phyloP scores from a whole-genome alignment of 1,140 invertebrate genomes.

The Brachystomella parvula region DNA sequence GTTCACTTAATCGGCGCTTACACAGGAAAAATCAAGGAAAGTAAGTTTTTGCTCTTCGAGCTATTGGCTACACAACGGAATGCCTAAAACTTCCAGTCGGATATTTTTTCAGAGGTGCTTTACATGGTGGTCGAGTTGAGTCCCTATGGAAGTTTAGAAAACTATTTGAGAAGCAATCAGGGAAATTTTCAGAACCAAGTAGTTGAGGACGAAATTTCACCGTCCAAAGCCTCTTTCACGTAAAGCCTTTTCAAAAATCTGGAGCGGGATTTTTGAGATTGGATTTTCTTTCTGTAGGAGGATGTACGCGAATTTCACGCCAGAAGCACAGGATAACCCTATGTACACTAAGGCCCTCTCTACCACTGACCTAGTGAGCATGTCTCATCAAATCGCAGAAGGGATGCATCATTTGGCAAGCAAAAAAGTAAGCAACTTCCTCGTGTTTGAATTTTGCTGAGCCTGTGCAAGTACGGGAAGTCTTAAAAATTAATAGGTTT shows the following conservation, averaged over 20 bases:
- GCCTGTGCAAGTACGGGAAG: no score
- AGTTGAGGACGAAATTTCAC: constrained; percentile 1
- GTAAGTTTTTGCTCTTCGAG: no score
- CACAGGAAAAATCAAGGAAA: constrained; percentile 15
- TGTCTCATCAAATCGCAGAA: constrained; percentile 77
- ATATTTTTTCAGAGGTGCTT: not conserved
- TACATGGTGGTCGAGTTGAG: constrained; percentile 16
- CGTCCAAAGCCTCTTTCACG: not conserved
- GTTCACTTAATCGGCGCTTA: constrained; percentile 17
- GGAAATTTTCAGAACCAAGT: constrained; percentile 4
- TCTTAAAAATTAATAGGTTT: no score
- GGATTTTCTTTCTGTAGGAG: not conserved
- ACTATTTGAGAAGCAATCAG: not conserved
- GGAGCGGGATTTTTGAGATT: not conserved
- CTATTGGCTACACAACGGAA: not conserved
- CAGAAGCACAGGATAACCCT: not conserved
- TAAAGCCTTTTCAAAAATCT: not conserved
- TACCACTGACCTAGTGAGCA: constrained; percentile 64
- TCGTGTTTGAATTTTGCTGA: no score
- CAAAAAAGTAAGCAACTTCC: constrained; percentile 74
- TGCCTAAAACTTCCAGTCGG: not conserved
- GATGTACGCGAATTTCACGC: constrained; percentile 6
- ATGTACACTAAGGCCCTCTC: constrained; percentile 27
- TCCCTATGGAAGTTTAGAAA: constrained; percentile 8
- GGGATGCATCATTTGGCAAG: constrained; percentile 73